phyloP scores from a whole-genome alignment of 2,797 vertebrate species.

The Thaleichthys pacificus region DNA sequence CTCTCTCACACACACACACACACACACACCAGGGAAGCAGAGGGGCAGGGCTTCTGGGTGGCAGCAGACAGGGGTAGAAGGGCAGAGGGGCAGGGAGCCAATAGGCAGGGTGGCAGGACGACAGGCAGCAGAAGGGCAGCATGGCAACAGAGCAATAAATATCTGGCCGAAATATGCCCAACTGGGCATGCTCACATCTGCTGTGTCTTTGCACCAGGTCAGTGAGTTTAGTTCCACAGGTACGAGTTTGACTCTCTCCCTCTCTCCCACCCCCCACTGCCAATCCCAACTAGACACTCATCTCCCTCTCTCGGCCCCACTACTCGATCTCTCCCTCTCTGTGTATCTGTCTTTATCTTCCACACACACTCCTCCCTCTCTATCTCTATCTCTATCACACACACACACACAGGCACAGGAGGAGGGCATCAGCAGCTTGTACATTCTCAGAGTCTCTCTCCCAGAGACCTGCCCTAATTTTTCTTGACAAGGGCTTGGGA shows the following conservation, averaged over 20 bases:
- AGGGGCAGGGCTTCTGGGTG: not conserved
- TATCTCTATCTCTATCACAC: not conserved
- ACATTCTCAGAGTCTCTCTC: constrained; percentile 62
- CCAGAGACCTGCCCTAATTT: constrained; percentile 75
- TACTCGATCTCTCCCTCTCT: not conserved
- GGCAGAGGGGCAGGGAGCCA: not conserved
- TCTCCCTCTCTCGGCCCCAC: not conserved
- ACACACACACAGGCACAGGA: constrained; percentile 15
- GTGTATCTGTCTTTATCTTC: constrained; percentile 1
- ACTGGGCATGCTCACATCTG: constrained; percentile 55
- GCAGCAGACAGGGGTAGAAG: not conserved
- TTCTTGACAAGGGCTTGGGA: constrained; percentile 73
- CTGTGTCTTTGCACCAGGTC: constrained; percentile 54
- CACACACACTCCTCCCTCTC: not conserved
- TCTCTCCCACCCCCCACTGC: too few relatives aligned
- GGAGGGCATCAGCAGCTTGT: constrained; percentile 61
- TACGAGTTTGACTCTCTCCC: constrained; percentile 3
- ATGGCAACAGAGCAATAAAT: constrained; percentile 56
- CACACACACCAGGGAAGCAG: constrained; percentile 6
- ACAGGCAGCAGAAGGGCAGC: not conserved
- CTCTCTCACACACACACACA: constrained; percentile 28
- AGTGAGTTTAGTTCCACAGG: constrained; percentile 48
- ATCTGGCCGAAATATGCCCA: constrained; percentile 37
- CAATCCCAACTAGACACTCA: not conserved
- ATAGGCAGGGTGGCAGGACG: constrained; percentile 1